Conservation (phyloP, 1,140 invertebrate species). For the Drosophila tristis region DNA sequence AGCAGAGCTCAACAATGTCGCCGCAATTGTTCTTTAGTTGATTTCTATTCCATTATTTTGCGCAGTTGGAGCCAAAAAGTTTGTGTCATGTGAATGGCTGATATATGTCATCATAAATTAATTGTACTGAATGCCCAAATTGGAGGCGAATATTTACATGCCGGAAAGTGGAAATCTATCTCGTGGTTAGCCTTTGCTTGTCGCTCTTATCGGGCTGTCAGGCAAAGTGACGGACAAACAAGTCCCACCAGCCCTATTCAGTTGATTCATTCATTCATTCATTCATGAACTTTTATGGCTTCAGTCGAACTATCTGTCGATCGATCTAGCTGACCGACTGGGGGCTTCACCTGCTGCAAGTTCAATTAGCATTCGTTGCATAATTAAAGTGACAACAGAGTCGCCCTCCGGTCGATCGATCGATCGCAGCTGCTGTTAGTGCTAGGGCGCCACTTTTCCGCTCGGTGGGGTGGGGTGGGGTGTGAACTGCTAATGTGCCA, state of each 20-base stretch:
- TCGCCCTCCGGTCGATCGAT: slow-evolving; percentile 10
- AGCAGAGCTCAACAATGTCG: slow-evolving; percentile 37
- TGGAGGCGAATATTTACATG: slow-evolving; percentile 17
- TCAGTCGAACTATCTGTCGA: slow-evolving; percentile 25
- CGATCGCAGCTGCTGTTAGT: background rate
- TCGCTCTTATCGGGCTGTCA: too few species aligned
- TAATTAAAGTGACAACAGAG: slow-evolving; percentile 63
- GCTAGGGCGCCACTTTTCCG: slow-evolving; percentile 55
- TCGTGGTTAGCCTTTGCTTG: background rate
- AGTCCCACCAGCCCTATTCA: too few species aligned
- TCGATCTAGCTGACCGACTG: slow-evolving; percentile 21
- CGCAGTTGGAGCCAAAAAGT: slow-evolving; percentile 41
- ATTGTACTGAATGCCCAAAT: slow-evolving; percentile 44
- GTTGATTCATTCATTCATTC: slow-evolving; percentile 33
- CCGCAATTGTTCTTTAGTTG: slow-evolving; percentile 28
- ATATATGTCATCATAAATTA: slow-evolving; percentile 75
- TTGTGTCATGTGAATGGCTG: slow-evolving; percentile 43
- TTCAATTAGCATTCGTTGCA: slow-evolving; percentile 54
- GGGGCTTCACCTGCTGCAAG: slow-evolving; percentile 40
- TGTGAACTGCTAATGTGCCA: slow-evolving; percentile 67
- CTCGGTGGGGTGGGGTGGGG: slow-evolving; percentile 23
- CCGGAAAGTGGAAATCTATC: background rate
- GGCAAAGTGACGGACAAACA: too few species aligned
- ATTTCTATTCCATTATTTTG: slow-evolving; percentile 38
- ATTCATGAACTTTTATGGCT: slow-evolving; percentile 48